Percentiles rank a stretch among this genome's conserved stretches.
Conservation (phyloP, 2,797 vertebrate species). For the Tadarida brasiliensis region DNA sequence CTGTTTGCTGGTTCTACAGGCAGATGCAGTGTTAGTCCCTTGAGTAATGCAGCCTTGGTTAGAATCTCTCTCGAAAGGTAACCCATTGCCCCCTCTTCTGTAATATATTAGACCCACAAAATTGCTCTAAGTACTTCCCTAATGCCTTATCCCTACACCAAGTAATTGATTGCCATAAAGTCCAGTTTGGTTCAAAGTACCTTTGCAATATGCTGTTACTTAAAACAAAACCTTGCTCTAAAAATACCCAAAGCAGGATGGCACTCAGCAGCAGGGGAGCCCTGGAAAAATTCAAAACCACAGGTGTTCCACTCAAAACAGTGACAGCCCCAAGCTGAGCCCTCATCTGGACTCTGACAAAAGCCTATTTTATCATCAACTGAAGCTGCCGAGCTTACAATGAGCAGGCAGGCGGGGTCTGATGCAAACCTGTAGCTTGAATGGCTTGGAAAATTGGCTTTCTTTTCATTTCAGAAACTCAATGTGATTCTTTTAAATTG, state of each 20-base stretch:
- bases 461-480: constrained; percentile 67
- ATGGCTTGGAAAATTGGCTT: constrained; percentile 50
- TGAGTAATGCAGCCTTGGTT: background rate
- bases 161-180: constrained; percentile 44
- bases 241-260: constrained; percentile 79
- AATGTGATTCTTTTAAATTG: constrained; percentile 36
- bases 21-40: background rate
- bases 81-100: background rate
- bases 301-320: constrained; percentile 84
- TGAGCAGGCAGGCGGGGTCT: constrained; percentile 58
- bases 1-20: background rate
- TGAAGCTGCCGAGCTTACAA: constrained; percentile 67
- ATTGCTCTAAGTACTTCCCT: constrained; percentile 7
- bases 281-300: constrained; percentile 84
- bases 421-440: constrained; percentile 49
- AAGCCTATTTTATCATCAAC: constrained; percentile 78
- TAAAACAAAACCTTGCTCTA: constrained; percentile 69
- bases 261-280: constrained; percentile 84
- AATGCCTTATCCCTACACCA: background rate
- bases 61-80: background rate
- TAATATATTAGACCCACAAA: background rate
- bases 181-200: constrained; percentile 65
- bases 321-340: constrained; percentile 86
- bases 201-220: constrained; percentile 62
- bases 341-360: constrained; percentile 87